Conservation (phyloP, 30 jellyfish, hydroid and myxozoan species). For the Mastigias papua region DNA sequence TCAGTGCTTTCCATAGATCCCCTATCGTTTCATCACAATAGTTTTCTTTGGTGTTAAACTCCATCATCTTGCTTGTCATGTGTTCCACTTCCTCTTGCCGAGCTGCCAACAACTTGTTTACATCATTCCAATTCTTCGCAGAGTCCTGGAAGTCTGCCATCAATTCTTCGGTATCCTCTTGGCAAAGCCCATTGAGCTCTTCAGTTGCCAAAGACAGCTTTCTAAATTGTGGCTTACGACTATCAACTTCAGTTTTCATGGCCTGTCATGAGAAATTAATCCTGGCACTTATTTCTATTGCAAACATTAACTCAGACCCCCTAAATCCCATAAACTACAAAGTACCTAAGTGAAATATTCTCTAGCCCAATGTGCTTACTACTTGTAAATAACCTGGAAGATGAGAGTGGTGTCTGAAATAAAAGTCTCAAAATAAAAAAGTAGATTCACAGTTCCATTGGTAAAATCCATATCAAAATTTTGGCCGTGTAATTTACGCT, state of each 20-base stretch:
- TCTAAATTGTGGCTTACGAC: constrained; percentile 53
- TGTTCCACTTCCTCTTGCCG: constrained; percentile 76
- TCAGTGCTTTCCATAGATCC: constrained; percentile 69
- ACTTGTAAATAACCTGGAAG: no score
- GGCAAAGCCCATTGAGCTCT: constrained; percentile 61
- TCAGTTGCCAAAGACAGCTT: constrained; percentile 44
- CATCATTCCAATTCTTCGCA: constrained; percentile 74
- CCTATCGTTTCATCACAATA: constrained; percentile 73
- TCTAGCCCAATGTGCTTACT: no score
- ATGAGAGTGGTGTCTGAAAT: no score
- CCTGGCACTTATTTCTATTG: no score
- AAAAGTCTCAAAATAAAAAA: no score
- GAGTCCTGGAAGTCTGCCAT: constrained; percentile 47
- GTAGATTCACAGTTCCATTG: no score
- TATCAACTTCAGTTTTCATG: constrained; percentile 61
- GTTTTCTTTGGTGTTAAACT: constrained; percentile 45
- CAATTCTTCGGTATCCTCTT: constrained; percentile 68
- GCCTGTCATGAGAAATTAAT: constrained; percentile 59
- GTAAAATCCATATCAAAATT: no score
- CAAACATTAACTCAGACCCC: no score
- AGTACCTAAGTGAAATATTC: no score
- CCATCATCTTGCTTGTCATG: constrained; percentile 74
- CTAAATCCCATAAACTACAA: no score
- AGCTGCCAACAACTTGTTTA: constrained; percentile 56
- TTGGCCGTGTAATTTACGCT: no score